A percentile compares a stretch with the other conserved stretches of the same genome.
These are phyloP conservation scores for Drosophila infuscata DNA, from an alignment of 2,888 invertebrate species.

Conservation along the genomic window DNA sequence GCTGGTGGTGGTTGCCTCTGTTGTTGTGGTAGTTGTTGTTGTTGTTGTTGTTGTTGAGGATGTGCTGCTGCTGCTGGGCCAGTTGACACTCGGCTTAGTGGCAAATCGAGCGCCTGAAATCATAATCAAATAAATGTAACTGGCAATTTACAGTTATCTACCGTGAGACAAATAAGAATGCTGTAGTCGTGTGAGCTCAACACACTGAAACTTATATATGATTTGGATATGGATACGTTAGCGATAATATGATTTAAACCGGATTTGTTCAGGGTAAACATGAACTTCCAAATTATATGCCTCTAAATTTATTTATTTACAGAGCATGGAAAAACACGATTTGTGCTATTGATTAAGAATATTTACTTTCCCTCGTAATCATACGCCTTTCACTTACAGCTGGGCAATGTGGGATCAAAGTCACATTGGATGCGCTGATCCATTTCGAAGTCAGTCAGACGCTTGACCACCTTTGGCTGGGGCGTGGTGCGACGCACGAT, in stretches of 20 bases:
- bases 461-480: slow-evolving; percentile 11
- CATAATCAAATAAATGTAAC: not conserved
- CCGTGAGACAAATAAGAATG: not conserved
- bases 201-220: not conserved
- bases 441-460: slow-evolving; percentile 62
- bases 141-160: not conserved
- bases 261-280: not conserved
- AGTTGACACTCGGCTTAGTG: not conserved
- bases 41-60: not conserved
- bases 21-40: slow-evolving; percentile 10
- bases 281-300: not conserved
- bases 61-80: not conserved
- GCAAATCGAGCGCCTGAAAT: slow-evolving; percentile 8
- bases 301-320: not conserved
- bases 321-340: not conserved
- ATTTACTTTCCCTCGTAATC: not conserved
- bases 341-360: not conserved
- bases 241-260: not conserved
- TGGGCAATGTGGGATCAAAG: slow-evolving; percentile 60
- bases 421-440: slow-evolving; percentile 71
- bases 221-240: not conserved
- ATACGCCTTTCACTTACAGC: slow-evolving; percentile 59
- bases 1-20: slow-evolving; percentile 6
- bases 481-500: slow-evolving; percentile 43
- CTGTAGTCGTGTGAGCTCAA: not conserved